These are phyloP conservation scores for Cepaea nemoralis DNA, from an alignment of 1,140 invertebrate species.

Conservation along the genomic window DNA sequence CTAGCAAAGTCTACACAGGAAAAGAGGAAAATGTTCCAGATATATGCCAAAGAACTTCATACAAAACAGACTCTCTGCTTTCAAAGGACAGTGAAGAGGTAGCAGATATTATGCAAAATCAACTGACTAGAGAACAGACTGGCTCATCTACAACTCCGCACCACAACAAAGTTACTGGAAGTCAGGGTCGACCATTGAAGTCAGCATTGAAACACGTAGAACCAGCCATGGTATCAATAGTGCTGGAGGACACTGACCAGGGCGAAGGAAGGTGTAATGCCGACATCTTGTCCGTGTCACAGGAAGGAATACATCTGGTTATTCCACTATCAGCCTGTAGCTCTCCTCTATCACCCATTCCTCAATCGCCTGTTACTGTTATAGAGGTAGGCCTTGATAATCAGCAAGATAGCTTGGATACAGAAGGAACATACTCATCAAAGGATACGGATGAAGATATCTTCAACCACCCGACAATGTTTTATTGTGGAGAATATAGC, in stretches of 20 bases:
- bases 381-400: slow-evolving; percentile 67
- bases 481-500: background rate
- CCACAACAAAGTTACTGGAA: background rate
- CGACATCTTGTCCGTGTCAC: background rate
- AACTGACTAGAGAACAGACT: background rate
- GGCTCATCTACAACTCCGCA: background rate
- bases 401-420: slow-evolving; percentile 62
- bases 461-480: background rate
- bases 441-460: slow-evolving; percentile 38
- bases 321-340: slow-evolving; percentile 51
- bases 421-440: slow-evolving; percentile 48
- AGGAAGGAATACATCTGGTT: slow-evolving; percentile 30
- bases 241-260: slow-evolving; percentile 51
- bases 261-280: slow-evolving; percentile 1
- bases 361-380: slow-evolving; percentile 63
- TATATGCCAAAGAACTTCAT: background rate
- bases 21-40: background rate
- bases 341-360: slow-evolving; percentile 55
- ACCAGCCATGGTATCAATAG: slow-evolving; percentile 56
- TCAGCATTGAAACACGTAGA: slow-evolving; percentile 43
- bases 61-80: slow-evolving; percentile 12
- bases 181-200: background rate
- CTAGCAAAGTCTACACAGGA: background rate
- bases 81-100: slow-evolving; percentile 61
- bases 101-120: slow-evolving; percentile 58